Evolutionary conservation across 2,888 invertebrate species (phyloP).

Genomic region (Terebella lapidaria): DNA sequence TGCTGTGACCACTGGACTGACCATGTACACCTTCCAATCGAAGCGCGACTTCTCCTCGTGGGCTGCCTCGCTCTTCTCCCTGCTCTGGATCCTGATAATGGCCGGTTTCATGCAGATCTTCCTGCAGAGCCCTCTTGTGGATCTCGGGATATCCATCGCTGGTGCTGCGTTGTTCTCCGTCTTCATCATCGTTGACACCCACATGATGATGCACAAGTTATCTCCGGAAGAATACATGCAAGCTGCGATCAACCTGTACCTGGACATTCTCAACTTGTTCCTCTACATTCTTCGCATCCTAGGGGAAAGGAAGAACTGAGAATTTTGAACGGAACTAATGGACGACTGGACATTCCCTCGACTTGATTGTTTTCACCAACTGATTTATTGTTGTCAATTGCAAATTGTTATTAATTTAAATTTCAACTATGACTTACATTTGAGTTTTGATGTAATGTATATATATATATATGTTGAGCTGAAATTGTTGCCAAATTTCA

Average conservation of each 20-base stretch:
- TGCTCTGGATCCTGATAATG: constrained; percentile 60
- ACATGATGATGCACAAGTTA: constrained; percentile 70
- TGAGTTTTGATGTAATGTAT: too few relatives aligned
- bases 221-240: constrained; percentile 84
- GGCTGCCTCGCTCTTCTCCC: constrained; percentile 59
- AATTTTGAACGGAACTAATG: too few relatives aligned
- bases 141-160: constrained; percentile 67
- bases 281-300: constrained; percentile 65
- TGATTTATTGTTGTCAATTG: too few relatives aligned
- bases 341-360: too few relatives aligned
- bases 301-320: not conserved
- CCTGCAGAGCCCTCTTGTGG: constrained; percentile 67
- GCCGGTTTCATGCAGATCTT: constrained; percentile 69
- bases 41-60: constrained; percentile 77
- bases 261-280: constrained; percentile 83
- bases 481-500: too few relatives aligned
- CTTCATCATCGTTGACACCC: constrained; percentile 80
- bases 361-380: too few relatives aligned
- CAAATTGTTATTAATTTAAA: too few relatives aligned
- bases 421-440: too few relatives aligned
- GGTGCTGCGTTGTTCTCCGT: constrained; percentile 70
- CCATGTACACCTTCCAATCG: constrained; percentile 78
- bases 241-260: constrained; percentile 78
- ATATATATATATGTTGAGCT: too few relatives aligned
- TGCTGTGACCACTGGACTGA: constrained; percentile 69